These are phyloP conservation scores for Zoanthus sansibaricus DNA, from an alignment of 92 coral and sea anemone genomes.

Conservation along the genomic window DNA sequence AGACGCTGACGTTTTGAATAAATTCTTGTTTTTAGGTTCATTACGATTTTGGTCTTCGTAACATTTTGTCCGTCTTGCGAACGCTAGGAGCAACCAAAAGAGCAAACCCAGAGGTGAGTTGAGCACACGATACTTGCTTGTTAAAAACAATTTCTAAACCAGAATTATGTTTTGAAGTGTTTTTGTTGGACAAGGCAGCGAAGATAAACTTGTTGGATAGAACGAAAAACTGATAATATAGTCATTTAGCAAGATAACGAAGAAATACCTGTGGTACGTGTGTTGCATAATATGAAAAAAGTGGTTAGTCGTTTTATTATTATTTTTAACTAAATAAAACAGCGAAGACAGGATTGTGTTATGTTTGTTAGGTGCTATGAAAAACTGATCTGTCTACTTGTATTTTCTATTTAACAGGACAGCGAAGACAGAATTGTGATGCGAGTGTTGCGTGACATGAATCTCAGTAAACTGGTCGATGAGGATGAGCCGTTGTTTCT, in stretches of 20 bases:
- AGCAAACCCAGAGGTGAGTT: conserved; percentile 93
- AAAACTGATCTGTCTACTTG: not conserved
- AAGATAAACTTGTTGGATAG: conserved; percentile 70
- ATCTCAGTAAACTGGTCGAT: conserved; percentile 95
- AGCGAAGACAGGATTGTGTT: conserved; percentile 46
- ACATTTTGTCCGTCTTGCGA: conserved; percentile 94
- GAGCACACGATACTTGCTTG: not conserved
- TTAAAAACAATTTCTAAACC: too few species aligned
- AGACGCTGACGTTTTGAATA: too few species aligned
- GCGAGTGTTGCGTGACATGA: conserved; percentile 99
- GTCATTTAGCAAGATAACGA: conserved; percentile 80
- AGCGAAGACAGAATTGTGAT: conserved; percentile 97
- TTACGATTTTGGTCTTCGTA: conserved; percentile 98
- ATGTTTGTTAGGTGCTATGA: conserved; percentile 98
- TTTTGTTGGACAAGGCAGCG: not conserved
- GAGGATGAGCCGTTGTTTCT: conserved; percentile 98
- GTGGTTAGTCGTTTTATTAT: too few species aligned
- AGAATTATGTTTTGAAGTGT: not conserved
- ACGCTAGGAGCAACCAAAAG: conserved; percentile 96
- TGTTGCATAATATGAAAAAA: conserved; percentile 93
- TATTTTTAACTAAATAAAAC: not conserved
- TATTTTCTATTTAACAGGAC: conserved; percentile 65
- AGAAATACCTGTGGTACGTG: conserved; percentile 72
- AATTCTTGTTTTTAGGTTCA: conserved; percentile 69
- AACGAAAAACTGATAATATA: conserved; percentile 67